phyloP scores from a whole-genome alignment of 2,888 invertebrate genomes.

The Agriopis aurantiaria region DNA sequence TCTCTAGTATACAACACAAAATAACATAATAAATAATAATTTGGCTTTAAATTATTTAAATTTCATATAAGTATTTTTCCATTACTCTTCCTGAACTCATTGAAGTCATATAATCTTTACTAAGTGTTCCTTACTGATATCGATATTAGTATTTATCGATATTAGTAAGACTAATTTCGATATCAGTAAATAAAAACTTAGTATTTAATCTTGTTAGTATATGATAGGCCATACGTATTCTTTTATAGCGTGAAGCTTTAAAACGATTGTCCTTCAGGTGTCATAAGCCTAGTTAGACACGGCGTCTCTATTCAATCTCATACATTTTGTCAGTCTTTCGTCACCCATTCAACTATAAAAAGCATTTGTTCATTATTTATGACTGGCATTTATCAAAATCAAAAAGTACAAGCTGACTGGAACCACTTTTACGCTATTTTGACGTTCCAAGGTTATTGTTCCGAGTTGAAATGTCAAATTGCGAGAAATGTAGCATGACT shows the following conservation, averaged over 20 bases:
- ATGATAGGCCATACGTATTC: conserved; percentile 11
- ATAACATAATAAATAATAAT: not conserved
- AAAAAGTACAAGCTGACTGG: conserved; percentile 36
- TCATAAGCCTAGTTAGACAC: conserved; percentile 38
- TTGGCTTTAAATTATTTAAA: not conserved
- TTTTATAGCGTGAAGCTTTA: conserved; percentile 22
- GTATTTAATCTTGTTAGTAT: conserved; percentile 3
- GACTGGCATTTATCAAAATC: conserved; percentile 46
- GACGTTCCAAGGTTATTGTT: conserved; percentile 44
- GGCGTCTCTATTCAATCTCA: conserved; percentile 40
- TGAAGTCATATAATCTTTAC: not conserved
- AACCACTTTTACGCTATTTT: conserved; percentile 39
- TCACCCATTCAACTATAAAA: conserved; percentile 43
- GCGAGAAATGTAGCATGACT: conserved; percentile 42
- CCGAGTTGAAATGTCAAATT: conserved; percentile 50
- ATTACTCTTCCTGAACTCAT: not conserved
- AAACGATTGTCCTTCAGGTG: conserved; percentile 38
- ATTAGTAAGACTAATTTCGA: not conserved
- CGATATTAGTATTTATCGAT: too few relatives aligned
- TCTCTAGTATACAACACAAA: not conserved
- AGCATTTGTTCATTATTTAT: conserved; percentile 44
- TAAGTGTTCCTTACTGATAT: not conserved
- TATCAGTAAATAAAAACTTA: not conserved
- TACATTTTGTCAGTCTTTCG: conserved; percentile 43
- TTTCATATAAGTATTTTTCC: not conserved